phyloP scores from a whole-genome alignment of 2,797 vertebrate genomes.

The Apogon talboti region DNA sequence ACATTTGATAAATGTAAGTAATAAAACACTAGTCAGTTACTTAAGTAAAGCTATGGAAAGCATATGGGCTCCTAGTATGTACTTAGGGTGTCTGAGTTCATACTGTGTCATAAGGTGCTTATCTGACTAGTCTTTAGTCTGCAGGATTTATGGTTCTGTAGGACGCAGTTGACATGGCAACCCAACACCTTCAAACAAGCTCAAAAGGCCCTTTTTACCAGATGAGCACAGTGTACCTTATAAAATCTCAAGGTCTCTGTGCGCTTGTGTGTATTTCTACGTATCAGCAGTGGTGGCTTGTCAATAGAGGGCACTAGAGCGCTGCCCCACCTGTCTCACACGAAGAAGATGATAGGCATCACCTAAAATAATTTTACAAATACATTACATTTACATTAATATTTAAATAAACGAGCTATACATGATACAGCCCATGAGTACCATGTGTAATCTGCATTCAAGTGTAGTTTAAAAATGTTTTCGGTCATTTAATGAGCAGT shows the following conservation, averaged over 20 bases:
- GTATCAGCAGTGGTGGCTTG: no score
- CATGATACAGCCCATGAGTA: no score
- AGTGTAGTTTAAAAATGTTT: no score
- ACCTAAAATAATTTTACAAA: no score
- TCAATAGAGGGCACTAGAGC: no score
- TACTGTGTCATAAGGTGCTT: conserved; percentile 52
- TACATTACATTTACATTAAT: no score
- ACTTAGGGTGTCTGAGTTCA: conserved; percentile 35
- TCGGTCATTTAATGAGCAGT: no score
- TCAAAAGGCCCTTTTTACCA: conserved; percentile 9
- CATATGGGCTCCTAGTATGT: not conserved
- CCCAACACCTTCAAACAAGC: conserved; percentile 16
- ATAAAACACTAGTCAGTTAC: not conserved
- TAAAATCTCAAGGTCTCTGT: conserved; percentile 24
- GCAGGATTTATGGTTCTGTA: conserved; percentile 44
- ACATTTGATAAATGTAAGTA: no score
- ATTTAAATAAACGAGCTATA: no score
- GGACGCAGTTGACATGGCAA: conserved; percentile 49
- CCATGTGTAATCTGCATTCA: no score
- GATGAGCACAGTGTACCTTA: conserved; percentile 12
- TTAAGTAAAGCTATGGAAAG: conserved; percentile 1
- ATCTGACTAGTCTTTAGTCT: conserved; percentile 23
- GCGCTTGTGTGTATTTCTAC: conserved; percentile 11
- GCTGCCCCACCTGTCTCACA: no score
- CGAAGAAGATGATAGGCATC: no score